Base-by-base conservation (phyloP, 2,113 vertebrate species). In the Podarcis cretensis region DNA sequence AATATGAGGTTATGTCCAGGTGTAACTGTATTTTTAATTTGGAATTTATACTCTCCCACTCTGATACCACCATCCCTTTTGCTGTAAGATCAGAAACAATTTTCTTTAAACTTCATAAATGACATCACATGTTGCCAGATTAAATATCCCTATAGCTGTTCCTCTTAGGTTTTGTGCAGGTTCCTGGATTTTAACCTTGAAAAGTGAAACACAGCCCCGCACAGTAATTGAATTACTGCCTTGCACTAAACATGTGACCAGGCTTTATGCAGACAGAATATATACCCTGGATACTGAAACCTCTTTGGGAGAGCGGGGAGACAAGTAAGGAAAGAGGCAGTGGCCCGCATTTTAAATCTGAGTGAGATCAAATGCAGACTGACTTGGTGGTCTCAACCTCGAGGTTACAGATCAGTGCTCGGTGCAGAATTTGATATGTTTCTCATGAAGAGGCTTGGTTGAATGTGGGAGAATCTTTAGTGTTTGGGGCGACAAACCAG, bases 181-280 rank as follows among this genome's bases (percentile, higher is more conserved):
- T 83, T 83, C 73, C 32, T 16, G 65, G 71, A 27, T 71, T 83
- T 87, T 63, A 83, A 82, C 85, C 89, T 73, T 87, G 40, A 71
- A 65, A 76, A 79, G 27, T 30, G 13, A 71, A 75, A 75, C 54
- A 65, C 54, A 1, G 87, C 54, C 74, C 54, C 65, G 4, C 20
- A 30, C 54, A 48, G 4, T 27, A 30, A 71, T 75, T 48, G 80
- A 89, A 82, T 82, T 68, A 37, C 18, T 30, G 6, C 23, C n/a
- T 43, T 18, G 9, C 71, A 0, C 78, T 5, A 21, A 18, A 3
- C 37, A 5, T 40, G 5, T 54, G 40, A 68, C 77, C 27, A 6
- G 9, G 37, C 37, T 76, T 75, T 35, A 10, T 43, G 5, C 81
- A 9, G 37, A 18, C 73, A 54, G 59, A 66, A 43, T 25, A 1